Evolutionary conservation across 1,140 invertebrate genomes (phyloP), one percentile per base, ranked within the genome.

Genomic region (Dolichoris vasculosae): DNA sequence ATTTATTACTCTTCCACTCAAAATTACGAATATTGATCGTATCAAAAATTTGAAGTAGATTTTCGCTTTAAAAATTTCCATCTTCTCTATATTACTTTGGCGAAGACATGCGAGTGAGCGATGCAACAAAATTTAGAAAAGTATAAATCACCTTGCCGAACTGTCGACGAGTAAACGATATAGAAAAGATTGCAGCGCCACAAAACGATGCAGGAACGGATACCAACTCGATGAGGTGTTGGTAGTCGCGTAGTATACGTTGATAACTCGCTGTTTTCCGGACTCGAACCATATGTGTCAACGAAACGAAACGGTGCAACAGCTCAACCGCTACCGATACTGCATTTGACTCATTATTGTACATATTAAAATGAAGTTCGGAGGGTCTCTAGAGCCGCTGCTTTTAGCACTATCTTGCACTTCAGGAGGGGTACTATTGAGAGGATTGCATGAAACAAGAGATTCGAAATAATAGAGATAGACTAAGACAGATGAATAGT

Each of bases 351-450:
- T 88, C 86, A 84, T 86, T 87, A 82, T 90, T 89, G 86, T 82
- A 84, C 87, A 83, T 89, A 88, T 88, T 86, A 89, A 90, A 90
- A n/a, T 89, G 87, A 90, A 87, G 87, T 89, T 89, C 88, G 85
- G 64, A 55, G 51, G 55, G 55, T 6, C 83, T 76, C 84, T 71
- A 80, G 11, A 26, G 30, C 84, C 64, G 82, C 17, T 55, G 46
- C 75, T 55, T 30, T 55, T 38, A 38, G 1, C 48, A 2, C 48
- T 1, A 40, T n/a, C 2, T 59, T 20, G 26, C 4, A 32, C 38
- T 46, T 40, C 69, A 11, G 73, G 85, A 48, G 32, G 38, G n/a
- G 43, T 23, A 20, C 55, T 82, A 82, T 82, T 82, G 81, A 83
- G 51, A 75, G 69, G 46, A 17, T 83, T 51, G 51, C 59, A 46